A percentile compares a stretch with the other conserved stretches of the same genome.
Conservation (phyloP, 2,797 vertebrate species). For the Anabacerthia variegaticeps region DNA sequence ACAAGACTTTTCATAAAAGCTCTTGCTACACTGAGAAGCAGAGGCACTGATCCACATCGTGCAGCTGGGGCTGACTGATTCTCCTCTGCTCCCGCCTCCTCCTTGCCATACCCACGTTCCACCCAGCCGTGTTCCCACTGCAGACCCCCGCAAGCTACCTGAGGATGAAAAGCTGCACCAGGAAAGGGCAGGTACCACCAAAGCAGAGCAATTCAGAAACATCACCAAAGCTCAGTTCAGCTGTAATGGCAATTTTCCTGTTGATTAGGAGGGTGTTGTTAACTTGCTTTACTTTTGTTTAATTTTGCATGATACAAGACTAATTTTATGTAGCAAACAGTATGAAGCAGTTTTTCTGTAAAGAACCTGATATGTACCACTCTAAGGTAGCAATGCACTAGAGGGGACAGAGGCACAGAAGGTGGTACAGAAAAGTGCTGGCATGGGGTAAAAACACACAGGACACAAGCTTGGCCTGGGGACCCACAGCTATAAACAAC, state of each 20-base stretch:
- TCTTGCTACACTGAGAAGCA: not conserved
- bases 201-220: not conserved
- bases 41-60: not conserved
- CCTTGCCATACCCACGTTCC: not conserved
- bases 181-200: not conserved
- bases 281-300: not conserved
- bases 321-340: not conserved
- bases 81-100: not conserved
- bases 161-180: accelerated
- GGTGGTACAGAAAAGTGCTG: accelerated
- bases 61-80: not conserved
- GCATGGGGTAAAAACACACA: not conserved
- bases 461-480: not conserved
- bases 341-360: not conserved
- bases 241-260: not conserved
- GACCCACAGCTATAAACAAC: not conserved
- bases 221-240: not conserved
- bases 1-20: not conserved
- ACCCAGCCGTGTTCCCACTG: not conserved
- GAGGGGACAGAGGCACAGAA: not conserved
- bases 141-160: not conserved
- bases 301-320: not conserved
- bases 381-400: not conserved
- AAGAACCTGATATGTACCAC: not conserved
- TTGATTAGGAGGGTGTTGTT: not conserved